Evolutionary conservation across 2,797 vertebrate species (phyloP).

Genomic region (Leuciscus waleckii): DNA sequence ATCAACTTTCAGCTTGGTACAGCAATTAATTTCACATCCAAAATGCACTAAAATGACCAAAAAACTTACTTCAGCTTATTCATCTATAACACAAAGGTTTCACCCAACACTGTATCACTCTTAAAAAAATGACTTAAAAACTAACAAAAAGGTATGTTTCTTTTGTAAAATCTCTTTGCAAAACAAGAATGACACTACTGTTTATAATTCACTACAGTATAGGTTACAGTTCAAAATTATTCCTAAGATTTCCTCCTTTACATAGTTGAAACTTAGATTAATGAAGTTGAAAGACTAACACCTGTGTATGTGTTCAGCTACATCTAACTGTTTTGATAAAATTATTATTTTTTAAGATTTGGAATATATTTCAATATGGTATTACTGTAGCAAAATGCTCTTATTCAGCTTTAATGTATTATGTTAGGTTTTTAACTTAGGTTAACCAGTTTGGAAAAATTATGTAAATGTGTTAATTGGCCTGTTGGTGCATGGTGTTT

Average conservation of each 20-base stretch:
- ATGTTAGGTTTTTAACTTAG: too few species aligned
- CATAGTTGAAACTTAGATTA: too few species aligned
- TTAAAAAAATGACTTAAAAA: neutral
- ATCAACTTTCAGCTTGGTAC: neutral
- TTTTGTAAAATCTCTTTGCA: neutral
- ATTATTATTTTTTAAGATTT: too few species aligned
- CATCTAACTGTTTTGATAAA: too few species aligned
- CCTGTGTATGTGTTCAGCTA: too few species aligned
- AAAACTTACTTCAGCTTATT: neutral
- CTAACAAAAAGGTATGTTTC: neutral
- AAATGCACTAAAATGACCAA: neutral
- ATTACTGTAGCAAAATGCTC: neutral
- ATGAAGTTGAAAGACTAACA: too few species aligned
- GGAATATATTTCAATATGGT: too few species aligned
- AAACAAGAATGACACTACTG: neutral
- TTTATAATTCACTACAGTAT: neutral
- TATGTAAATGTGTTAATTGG: neutral
- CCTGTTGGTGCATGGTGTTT: neutral
- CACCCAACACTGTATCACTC: neutral
- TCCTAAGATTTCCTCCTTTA: too few species aligned
- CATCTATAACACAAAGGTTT: neutral
- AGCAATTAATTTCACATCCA: neutral
- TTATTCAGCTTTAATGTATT: neutral
- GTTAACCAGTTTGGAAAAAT: neutral
- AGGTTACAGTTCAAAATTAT: neutral